Base-by-base conservation (phyloP, 2,888 invertebrate genomes). In the Amblyjoppa proteus region DNA sequence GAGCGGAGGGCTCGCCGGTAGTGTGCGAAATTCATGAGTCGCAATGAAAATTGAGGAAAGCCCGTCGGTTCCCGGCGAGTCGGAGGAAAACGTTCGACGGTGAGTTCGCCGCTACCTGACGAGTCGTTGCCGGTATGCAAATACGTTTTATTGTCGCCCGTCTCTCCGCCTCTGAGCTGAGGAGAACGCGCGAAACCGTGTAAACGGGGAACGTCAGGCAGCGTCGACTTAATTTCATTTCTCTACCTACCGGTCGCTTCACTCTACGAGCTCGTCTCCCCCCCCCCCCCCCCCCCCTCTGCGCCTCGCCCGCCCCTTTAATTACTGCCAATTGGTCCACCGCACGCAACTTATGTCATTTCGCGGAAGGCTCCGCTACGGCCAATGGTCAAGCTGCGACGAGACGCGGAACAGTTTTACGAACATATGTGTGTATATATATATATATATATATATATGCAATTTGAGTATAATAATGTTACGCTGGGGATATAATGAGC, bases 291-390 rank as follows among this genome's bases (percentile, higher is more conserved):
- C 1, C n/a, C 53, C 9, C 53, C 53, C n/a, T n/a, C 64, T 73
- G 49, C 73, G 41, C 66, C 38, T 68, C 79, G 85, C 77, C 88
- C 83, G 87, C 87, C 83, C 90, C 92, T 92, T 93, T 92, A 93
- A 93, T 93, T 93, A 93, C 93, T 90, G 92, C 89, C 93, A 93
- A 93, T 93, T 93, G 90, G 90, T 90, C 90, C 89, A 90, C 90
- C 89, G 92, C 91, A 91, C 91, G 91, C 91, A 92, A 93, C 93
- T 93, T 92, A 92, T 92, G 92, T 92, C 91, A 92, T 92, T 93
- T 93, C 85, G 89, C 86, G 84, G 86, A 87, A 83, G 61, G 41
- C 76, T 69, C 25, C 25, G 20, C 66, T 51, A 20, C 20, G 31
- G 70, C 66, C 56, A 66, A 73, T 56, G 84, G 66, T 80, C 80